phyloP scores from a whole-genome alignment of 2,888 invertebrate species.

The Xanthia icteritia region DNA sequence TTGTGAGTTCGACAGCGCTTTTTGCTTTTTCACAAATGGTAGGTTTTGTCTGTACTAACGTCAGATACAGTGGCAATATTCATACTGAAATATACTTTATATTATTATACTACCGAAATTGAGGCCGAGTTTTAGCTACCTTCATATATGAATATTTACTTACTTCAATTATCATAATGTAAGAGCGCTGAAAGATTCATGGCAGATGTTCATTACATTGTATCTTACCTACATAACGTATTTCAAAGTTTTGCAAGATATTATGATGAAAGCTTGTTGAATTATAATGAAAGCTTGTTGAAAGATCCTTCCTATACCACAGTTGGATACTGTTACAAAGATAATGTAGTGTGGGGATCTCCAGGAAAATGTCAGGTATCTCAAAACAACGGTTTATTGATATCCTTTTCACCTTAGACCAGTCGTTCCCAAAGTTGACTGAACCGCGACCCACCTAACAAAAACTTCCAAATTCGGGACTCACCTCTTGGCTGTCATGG shows the following conservation, averaged over 20 bases:
- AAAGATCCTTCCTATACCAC: constrained; percentile 25
- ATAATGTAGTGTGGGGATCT: no score
- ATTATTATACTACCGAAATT: constrained; percentile 11
- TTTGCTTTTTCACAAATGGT: constrained; percentile 51
- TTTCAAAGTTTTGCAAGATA: constrained; percentile 33
- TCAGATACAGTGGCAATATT: constrained; percentile 45
- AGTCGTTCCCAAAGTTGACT: no score
- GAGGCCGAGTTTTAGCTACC: neutral
- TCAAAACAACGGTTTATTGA: no score
- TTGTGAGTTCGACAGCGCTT: constrained; percentile 54
- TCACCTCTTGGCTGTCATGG: no score
- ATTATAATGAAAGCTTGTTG: constrained; percentile 43
- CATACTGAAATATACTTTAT: constrained; percentile 45
- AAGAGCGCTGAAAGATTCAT: constrained; percentile 55
- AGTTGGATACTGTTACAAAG: constrained; percentile 12
- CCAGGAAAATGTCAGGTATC: no score
- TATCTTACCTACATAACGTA: constrained; percentile 17
- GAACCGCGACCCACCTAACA: no score
- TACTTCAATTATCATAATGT: constrained; percentile 42
- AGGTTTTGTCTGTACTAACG: constrained; percentile 42
- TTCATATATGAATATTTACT: constrained; percentile 24
- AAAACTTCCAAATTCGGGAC: no score
- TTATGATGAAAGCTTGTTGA: constrained; percentile 45
- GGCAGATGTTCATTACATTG: constrained; percentile 31
- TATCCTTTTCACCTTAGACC: no score